Conservation (phyloP, 2,113 vertebrate species). For the Gymnogyps californianus region DNA sequence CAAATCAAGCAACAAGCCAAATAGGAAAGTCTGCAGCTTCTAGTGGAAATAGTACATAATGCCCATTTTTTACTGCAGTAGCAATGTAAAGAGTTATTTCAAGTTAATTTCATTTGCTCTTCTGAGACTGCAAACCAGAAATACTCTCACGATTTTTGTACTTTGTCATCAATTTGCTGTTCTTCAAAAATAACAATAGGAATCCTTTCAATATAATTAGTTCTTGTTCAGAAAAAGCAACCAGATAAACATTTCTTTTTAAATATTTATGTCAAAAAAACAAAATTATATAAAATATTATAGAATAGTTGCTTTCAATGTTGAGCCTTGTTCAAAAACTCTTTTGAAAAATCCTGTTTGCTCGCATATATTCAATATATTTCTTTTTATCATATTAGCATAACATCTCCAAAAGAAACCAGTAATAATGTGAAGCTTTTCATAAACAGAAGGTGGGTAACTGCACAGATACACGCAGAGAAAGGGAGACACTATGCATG, state of each 20-base stretch:
- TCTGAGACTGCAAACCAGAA: background rate
- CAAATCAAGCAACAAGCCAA: background rate
- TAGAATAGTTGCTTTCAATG: background rate
- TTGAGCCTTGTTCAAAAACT: background rate
- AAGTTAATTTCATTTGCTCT: background rate
- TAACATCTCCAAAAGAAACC: background rate
- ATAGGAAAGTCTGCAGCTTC: background rate
- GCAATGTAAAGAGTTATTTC: background rate
- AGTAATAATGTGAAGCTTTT: background rate
- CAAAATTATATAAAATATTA: background rate
- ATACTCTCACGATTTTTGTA: background rate
- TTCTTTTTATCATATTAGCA: background rate
- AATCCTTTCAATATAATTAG: background rate
- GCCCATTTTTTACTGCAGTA: background rate
- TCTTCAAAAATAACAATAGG: background rate
- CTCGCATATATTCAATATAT: background rate
- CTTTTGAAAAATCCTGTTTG: background rate
- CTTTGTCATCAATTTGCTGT: background rate
- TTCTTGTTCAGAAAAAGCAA: background rate
- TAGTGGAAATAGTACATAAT: background rate
- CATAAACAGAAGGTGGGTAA: background rate
- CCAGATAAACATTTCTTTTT: background rate
- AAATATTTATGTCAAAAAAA: background rate
- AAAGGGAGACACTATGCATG: background rate
- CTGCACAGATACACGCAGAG: accelerated